A percentile compares a stretch with the other conserved stretches of the same genome.
Conservation (phyloP, 1,140 invertebrate species). For the Ylistrum balloti region DNA sequence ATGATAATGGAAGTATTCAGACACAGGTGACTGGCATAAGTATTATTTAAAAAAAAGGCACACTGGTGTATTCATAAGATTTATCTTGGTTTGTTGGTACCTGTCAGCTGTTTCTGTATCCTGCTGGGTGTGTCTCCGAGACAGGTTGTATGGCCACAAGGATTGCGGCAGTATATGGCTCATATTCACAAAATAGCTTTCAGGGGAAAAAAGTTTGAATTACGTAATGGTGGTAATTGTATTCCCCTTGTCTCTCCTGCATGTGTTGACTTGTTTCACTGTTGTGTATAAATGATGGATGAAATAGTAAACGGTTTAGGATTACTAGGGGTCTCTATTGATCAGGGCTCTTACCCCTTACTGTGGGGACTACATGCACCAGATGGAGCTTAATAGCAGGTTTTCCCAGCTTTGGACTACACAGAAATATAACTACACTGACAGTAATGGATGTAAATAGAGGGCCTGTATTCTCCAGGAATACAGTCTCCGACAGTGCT, state of each 20-base stretch:
- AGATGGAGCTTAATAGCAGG: background rate
- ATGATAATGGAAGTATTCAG: background rate
- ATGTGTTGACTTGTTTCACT: background rate
- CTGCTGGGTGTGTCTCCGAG: background rate
- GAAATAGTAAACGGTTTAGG: background rate
- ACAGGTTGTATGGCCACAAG: background rate
- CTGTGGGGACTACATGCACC: background rate
- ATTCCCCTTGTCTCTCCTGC: background rate
- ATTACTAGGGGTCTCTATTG: background rate
- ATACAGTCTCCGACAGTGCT: background rate
- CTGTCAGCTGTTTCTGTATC: background rate
- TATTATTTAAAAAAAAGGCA: background rate
- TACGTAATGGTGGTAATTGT: background rate
- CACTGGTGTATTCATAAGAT: background rate
- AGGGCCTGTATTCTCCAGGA: background rate
- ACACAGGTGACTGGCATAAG: background rate
- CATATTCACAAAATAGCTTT: background rate
- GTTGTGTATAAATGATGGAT: constrained; percentile 34
- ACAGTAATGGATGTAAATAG: background rate
- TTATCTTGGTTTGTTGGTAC: background rate
- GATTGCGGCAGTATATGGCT: background rate
- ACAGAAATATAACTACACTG: background rate
- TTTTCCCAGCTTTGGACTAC: background rate
- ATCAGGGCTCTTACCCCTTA: background rate
- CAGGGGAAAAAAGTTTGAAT: background rate